Conservation (phyloP, 2,113 vertebrate species). For the Brachyistius frenatus region DNA sequence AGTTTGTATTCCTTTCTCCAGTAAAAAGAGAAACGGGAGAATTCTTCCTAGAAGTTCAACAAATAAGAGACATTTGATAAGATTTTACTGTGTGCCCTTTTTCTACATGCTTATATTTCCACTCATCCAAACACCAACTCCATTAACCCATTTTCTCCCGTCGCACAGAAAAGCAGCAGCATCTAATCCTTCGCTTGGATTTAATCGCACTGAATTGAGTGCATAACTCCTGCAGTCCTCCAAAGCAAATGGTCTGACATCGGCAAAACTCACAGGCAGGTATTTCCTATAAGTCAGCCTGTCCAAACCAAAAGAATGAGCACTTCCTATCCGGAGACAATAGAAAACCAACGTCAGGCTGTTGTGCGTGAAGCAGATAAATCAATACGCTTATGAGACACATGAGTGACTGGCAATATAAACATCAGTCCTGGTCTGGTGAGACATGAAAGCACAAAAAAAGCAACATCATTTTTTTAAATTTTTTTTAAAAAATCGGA, state of each 20-base stretch:
- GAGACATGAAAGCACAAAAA: slow-evolving; percentile 13
- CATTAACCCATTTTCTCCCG: slow-evolving; percentile 6
- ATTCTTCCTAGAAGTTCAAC: slow-evolving; percentile 6
- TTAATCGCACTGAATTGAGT: slow-evolving; percentile 29
- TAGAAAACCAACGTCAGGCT: slow-evolving; percentile 14
- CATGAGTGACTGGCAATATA: slow-evolving; percentile 16
- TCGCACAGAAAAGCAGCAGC: slow-evolving; percentile 12
- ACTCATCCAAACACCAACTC: background rate
- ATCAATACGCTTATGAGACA: slow-evolving; percentile 41
- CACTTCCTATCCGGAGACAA: slow-evolving; percentile 1
- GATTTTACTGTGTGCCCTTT: slow-evolving; percentile 18
- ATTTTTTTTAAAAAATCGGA: too few species aligned
- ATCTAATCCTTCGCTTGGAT: slow-evolving; percentile 18
- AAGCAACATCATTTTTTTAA: background rate
- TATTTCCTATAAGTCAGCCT: background rate
- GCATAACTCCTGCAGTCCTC: background rate
- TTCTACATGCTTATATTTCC: slow-evolving; percentile 51
- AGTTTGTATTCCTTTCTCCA: slow-evolving; percentile 1
- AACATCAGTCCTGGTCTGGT: slow-evolving; percentile 21
- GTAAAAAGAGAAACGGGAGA: background rate
- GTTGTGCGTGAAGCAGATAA: background rate
- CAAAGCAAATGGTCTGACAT: slow-evolving; percentile 7
- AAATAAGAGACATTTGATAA: slow-evolving; percentile 11
- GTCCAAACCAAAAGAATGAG: slow-evolving; percentile 8
- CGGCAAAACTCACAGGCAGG: background rate